Conservation (phyloP, 1,140 invertebrate genomes). For the Riptortus pedestris region DNA sequence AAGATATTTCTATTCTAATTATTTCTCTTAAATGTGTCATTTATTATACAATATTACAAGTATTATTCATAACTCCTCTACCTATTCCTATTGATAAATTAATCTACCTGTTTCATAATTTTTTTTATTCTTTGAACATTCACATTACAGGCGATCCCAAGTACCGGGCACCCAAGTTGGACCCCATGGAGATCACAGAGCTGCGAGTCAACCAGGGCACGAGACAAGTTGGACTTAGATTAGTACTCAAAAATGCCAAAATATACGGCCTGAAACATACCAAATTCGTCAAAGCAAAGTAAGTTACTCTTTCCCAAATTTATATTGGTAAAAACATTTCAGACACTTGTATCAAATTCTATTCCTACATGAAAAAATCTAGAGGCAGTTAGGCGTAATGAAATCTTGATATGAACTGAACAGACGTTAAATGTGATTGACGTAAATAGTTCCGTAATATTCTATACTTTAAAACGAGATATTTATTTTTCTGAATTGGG, state of each 20-base stretch:
- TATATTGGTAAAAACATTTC: neutral
- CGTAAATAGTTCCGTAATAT: too few relatives aligned
- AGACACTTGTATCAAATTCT: too few relatives aligned
- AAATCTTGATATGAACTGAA: too few relatives aligned
- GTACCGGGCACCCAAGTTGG: constrained; percentile 32
- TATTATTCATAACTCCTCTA: too few relatives aligned
- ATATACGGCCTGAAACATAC: constrained; percentile 36
- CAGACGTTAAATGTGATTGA: too few relatives aligned
- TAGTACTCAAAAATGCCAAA: constrained; percentile 37
- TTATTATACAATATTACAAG: too few relatives aligned
- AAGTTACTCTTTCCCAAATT: constrained; percentile 19
- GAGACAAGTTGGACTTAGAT: constrained; percentile 33
- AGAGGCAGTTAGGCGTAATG: too few relatives aligned
- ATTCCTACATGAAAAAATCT: too few relatives aligned
- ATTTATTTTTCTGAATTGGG: constrained; percentile 22
- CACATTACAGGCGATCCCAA: constrained; percentile 31
- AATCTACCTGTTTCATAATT: neutral
- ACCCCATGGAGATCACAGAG: constrained; percentile 33
- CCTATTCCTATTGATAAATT: neutral
- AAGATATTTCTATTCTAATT: too few relatives aligned
- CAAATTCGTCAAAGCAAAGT: constrained; percentile 34
- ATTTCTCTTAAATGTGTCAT: too few relatives aligned
- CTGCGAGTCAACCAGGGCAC: constrained; percentile 32
- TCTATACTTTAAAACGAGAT: neutral
- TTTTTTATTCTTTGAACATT: neutral